These are phyloP conservation scores for Drosophila sechellia DNA, from an alignment of 1,140 invertebrate genomes.

Conservation along the genomic window DNA sequence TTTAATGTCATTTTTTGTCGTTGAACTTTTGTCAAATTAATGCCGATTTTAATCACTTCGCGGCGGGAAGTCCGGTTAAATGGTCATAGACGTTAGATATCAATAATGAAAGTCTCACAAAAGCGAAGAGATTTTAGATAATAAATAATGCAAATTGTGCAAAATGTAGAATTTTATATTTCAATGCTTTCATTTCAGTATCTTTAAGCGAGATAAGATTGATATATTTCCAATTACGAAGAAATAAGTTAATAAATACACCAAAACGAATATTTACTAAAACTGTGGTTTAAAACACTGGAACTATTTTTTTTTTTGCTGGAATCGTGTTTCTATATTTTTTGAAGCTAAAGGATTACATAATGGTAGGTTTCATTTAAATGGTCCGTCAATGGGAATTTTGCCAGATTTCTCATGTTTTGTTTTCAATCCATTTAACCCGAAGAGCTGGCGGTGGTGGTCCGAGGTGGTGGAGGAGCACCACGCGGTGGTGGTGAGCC, in stretches of 20 bases:
- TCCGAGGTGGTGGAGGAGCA: constrained; percentile 42
- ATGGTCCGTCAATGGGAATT: not conserved
- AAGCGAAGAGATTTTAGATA: not conserved
- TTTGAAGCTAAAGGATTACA: constrained; percentile 8
- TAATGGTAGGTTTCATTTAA: not conserved
- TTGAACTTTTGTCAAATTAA: constrained; percentile 15
- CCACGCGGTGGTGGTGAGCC: constrained; percentile 32
- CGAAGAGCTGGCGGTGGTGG: constrained; percentile 35
- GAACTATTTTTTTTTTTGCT: not conserved
- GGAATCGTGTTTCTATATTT: constrained; percentile 9
- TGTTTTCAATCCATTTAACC: constrained; percentile 10
- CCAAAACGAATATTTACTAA: too few relatives aligned
- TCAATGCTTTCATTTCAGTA: too few relatives aligned
- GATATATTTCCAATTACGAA: too few relatives aligned
- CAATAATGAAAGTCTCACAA: not conserved
- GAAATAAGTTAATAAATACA: too few relatives aligned
- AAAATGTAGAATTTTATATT: not conserved
- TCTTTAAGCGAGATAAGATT: too few relatives aligned
- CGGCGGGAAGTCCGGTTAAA: not conserved
- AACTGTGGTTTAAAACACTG: too few relatives aligned
- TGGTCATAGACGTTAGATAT: not conserved
- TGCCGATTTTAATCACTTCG: constrained; percentile 5
- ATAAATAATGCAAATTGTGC: not conserved
- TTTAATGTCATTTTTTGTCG: constrained; percentile 12
- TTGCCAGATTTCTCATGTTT: not conserved